Percentiles rank a stretch among this genome's conserved stretches.
Conservation (phyloP, 2,797 vertebrate genomes). For the Iguana delicatissima region DNA sequence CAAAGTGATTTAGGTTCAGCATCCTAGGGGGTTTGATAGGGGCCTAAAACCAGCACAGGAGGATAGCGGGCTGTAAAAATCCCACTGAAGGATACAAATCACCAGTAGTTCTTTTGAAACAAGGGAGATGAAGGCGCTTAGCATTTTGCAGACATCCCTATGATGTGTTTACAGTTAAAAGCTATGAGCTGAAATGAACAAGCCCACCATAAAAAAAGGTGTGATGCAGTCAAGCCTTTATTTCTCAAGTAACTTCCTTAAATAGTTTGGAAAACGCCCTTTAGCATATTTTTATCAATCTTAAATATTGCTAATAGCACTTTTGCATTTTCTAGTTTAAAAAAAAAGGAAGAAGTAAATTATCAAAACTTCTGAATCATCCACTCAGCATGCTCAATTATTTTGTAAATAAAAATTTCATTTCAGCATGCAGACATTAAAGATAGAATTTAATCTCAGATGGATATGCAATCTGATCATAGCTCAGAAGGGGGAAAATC, state of each 20-base stretch:
- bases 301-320: conserved; percentile 34
- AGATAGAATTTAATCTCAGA: conserved; percentile 44
- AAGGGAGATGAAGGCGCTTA: not conserved
- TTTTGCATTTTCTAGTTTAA: conserved; percentile 22
- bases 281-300: conserved; percentile 17
- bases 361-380: conserved; percentile 22
- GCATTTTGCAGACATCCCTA: conserved; percentile 6
- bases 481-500: not conserved
- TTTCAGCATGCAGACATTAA: conserved; percentile 40
- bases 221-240: not conserved
- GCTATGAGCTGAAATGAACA: not conserved
- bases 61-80: too few species aligned
- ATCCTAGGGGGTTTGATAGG: too few species aligned
- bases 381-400: conserved; percentile 41
- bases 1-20: too few species aligned
- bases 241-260: conserved; percentile 30
- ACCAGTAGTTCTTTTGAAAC: not conserved
- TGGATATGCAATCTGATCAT: conserved; percentile 45
- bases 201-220: not conserved
- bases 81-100: not conserved
- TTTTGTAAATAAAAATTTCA: conserved; percentile 48
- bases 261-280: conserved; percentile 20
- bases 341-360: conserved; percentile 34
- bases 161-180: conserved; percentile 24
- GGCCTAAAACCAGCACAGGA: too few species aligned